Evolutionary conservation across 1,140 invertebrate genomes (phyloP).

Genomic region (Heliconius congener): DNA sequence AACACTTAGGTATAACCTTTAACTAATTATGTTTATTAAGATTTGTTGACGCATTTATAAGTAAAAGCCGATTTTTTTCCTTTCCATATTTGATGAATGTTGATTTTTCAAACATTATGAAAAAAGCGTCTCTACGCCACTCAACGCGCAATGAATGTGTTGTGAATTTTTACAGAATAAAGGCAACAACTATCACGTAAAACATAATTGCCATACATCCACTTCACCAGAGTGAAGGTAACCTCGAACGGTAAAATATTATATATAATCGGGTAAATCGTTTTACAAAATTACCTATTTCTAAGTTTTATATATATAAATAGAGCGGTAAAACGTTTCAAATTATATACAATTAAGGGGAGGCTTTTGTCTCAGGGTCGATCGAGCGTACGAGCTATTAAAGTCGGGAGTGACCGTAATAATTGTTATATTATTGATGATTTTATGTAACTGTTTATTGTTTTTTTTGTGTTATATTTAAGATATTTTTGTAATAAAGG

Average conservation of each 20-base stretch:
- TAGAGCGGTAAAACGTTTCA: not conserved
- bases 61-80: not conserved
- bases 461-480: not conserved
- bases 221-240: slow-evolving; percentile 6
- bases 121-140: not conserved
- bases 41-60: not conserved
- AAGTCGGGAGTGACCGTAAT: not conserved
- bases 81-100: not conserved
- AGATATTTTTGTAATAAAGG: not conserved
- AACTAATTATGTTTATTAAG: not conserved
- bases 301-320: slow-evolving; percentile 6
- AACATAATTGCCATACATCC: not conserved
- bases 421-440: not conserved
- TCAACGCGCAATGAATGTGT: too few species aligned
- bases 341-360: slow-evolving; percentile 6
- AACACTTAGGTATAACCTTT: not conserved
- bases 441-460: not conserved
- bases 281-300: slow-evolving; percentile 2
- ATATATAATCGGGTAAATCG: not conserved
- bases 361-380: not conserved
- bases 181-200: not conserved
- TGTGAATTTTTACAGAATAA: not conserved
- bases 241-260: not conserved
- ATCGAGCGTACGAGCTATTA: not conserved
- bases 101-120: not conserved